Evolutionary conservation across 2,797 vertebrate genomes (phyloP).

Genomic region (Oryzias sinensis): DNA sequence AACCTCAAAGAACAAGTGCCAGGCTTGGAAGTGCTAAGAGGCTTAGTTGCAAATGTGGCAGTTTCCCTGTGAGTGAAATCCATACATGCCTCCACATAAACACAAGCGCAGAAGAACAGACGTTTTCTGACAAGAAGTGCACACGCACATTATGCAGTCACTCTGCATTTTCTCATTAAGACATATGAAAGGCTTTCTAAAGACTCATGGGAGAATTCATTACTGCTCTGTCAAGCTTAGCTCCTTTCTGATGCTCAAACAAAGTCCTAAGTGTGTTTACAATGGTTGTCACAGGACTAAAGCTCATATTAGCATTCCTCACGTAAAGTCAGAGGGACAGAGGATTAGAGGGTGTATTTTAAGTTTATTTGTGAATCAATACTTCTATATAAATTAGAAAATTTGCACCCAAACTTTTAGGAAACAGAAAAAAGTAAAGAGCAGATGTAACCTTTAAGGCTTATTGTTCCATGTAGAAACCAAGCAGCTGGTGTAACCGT

Average conservation of each 20-base stretch:
- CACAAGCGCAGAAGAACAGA: slow-evolving; percentile 14
- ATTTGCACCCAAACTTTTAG: not conserved
- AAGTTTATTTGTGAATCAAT: slow-evolving; percentile 27
- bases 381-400: slow-evolving; percentile 25
- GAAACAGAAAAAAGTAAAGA: too few relatives aligned
- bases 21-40: slow-evolving; percentile 48
- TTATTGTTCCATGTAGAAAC: too few relatives aligned
- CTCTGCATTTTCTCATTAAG: slow-evolving; percentile 66
- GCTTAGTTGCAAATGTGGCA: slow-evolving; percentile 52
- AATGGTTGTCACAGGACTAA: slow-evolving; percentile 52
- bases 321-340: slow-evolving; percentile 27
- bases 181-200: slow-evolving; percentile 68
- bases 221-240: slow-evolving; percentile 62
- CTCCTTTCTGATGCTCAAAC: slow-evolving; percentile 56
- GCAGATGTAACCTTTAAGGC: too few relatives aligned
- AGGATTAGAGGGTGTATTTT: slow-evolving; percentile 6
- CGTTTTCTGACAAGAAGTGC: slow-evolving; percentile 3
- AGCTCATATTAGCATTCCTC: slow-evolving; percentile 41
- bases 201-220: slow-evolving; percentile 68
- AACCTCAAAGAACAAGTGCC: slow-evolving; percentile 41
- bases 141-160: slow-evolving; percentile 37
- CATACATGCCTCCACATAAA: slow-evolving; percentile 23
- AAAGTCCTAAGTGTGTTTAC: slow-evolving; percentile 55
- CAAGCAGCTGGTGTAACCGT: too few relatives aligned
- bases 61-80: slow-evolving; percentile 27